Evolutionary conservation across 2,113 vertebrate species (phyloP), one percentile per base, ranked within the genome.

Genomic region (Ageneiosus marmoratus): DNA sequence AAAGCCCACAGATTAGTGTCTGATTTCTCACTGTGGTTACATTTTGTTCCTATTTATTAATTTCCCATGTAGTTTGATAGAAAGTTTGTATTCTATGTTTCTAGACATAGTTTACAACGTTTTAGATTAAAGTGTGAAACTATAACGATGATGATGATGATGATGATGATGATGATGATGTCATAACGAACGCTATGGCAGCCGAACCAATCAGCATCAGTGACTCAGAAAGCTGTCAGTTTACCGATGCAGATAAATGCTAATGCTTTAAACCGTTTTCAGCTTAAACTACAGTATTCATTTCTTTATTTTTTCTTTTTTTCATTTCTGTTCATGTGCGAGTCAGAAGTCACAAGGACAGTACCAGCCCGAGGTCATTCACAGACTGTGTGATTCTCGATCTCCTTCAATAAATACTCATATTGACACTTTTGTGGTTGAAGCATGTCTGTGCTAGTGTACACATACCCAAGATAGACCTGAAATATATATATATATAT

Each of bases 291-390:
- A 60, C 56, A 58, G 24, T 11, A 27, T 27, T 60, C 56, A 11
- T 29, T 24, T 41, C 9, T 65, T 7, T 0, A 53, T 80, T 65
- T 34, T 27, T 65, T 15, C 37, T 55, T n/a, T 34, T 32, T 56
- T 34, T 70, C n/a, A 18, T 56, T 37, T 18, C n/a, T 80, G 7
- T 69, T 46, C 9, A 55, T 55, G 46, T 67, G 20, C 63, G 77
- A 86, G 85, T 86, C 77, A 69, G 78, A 84, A 82, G 82, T 46
- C 55, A 41, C 34, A 24, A 34, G 20, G 65, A 63, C 55, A 60
- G 22, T 29, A n/a, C 29, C 62, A 51, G 62, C 85, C 78, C 62
- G 51, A 78, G 85, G 82, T 78, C 73, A 78, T 78, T 67, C 81
- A 20, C 72, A 58, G 51, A 78, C 73, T 62, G 29, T 81, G 18